Conservation (phyloP, 2,888 invertebrate genomes). For the Hydrotaea cyrtoneurina region DNA sequence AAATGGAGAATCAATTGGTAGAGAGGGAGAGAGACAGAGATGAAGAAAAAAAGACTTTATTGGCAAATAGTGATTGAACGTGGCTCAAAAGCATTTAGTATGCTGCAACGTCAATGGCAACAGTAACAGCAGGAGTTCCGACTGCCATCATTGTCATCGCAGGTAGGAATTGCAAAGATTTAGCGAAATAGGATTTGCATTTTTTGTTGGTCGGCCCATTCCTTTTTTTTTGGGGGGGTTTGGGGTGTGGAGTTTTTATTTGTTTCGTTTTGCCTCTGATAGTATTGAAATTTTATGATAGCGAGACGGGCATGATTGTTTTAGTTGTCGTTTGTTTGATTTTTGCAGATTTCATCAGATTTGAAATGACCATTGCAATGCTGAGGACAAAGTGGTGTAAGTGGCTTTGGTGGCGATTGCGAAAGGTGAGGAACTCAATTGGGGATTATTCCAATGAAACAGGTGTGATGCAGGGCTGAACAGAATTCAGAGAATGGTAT, state of each 20-base stretch:
- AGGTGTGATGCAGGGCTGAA: background rate
- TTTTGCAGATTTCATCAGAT: conserved; percentile 3
- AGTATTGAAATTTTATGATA: conserved; percentile 38
- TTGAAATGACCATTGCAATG: conserved; percentile 11
- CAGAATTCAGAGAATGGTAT: background rate
- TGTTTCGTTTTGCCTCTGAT: conserved; percentile 26
- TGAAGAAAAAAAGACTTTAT: conserved; percentile 65
- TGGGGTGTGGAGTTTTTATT: conserved; percentile 29
- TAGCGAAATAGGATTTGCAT: conserved; percentile 58
- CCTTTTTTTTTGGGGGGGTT: background rate
- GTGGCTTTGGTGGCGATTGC: background rate
- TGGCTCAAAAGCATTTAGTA: conserved; percentile 59
- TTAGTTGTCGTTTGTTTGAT: background rate
- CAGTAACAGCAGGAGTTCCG: conserved; percentile 39
- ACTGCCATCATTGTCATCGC: conserved; percentile 4
- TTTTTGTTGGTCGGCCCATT: background rate
- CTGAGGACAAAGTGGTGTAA: background rate
- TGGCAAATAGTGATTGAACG: conserved; percentile 67
- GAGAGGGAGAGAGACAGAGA: no score
- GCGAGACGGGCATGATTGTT: background rate
- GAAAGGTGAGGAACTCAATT: background rate
- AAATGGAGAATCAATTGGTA: conserved; percentile 66
- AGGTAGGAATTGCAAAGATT: conserved; percentile 50
- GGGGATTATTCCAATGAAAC: no score
- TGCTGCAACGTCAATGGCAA: conserved; percentile 35